Evolutionary conservation across 1,140 invertebrate species (phyloP).

Genomic region (Panagrolaimus sp.): DNA sequence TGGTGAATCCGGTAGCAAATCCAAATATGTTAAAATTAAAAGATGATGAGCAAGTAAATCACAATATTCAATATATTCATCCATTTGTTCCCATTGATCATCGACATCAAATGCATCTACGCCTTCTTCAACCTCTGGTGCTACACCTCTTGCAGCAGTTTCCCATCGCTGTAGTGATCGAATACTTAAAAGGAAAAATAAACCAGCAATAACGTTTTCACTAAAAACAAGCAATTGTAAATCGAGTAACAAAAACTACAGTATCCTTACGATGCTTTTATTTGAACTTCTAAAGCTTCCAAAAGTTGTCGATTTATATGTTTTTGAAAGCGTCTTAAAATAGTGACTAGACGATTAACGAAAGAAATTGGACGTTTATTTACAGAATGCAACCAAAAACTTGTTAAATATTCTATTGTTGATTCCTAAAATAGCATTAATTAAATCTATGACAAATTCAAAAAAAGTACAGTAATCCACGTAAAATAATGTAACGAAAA

Average conservation of each 20-base stretch:
- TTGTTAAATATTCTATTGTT: too few relatives aligned
- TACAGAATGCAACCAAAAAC: neutral
- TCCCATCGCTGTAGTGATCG: neutral
- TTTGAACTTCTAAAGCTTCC: neutral
- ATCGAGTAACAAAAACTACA: constrained; percentile 15
- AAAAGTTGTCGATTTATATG: neutral
- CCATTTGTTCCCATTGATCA: constrained; percentile 13
- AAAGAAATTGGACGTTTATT: neutral
- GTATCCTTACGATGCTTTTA: neutral
- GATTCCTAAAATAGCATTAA: neutral
- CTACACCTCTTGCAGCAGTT: neutral
- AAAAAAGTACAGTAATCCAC: too few relatives aligned
- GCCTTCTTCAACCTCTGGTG: neutral
- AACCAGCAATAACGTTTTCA: constrained; percentile 29
- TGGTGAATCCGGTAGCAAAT: neutral
- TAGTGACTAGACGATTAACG: constrained; percentile 21
- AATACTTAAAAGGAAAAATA: neutral
- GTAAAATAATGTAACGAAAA: too few relatives aligned
- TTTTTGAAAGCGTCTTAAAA: neutral
- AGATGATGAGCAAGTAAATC: constrained; percentile 3
- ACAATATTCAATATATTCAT: constrained; percentile 10
- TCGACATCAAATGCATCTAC: constrained; percentile 6
- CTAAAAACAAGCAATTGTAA: too few relatives aligned
- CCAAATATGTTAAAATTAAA: neutral
- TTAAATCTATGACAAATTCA: too few relatives aligned